Evolutionary conservation across 2,797 vertebrate genomes (phyloP), one percentile per base, ranked within the genome.

Genomic region (Dermochelys coriacea): DNA sequence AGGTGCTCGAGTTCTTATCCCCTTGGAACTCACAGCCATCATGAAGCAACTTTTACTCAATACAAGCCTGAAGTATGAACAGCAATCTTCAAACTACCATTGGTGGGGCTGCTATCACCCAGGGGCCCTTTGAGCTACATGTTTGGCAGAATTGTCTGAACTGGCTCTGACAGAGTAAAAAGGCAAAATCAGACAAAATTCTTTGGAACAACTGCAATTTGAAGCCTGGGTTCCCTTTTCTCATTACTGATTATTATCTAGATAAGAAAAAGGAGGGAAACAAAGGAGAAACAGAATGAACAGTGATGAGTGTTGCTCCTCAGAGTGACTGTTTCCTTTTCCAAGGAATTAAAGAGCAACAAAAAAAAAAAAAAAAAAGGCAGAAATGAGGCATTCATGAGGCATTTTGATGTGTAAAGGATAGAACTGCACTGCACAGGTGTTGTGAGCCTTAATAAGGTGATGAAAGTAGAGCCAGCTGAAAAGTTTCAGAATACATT

Each of bases 401-500:
- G 34, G 64, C 64, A n/a, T 15, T 74, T 74, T 45, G 37, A 45
- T 45, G 21, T 68, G 68, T 41, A 21, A 74, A 90, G 21, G 52
- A 18, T 23, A 79, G 71, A 95, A 84, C n/a, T 75, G 68, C 94
- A 83, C 51, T 93, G 27, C 78, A 92, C 91, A 83, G 1, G 84
- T 95, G 77, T 27, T 37, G 34, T 51, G 57, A 88, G 91, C 95
- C 80, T 57, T 87, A 93, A 84, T 54, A 81, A 91, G 61, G 23
- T 45, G 61, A 87, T 51, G 81, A 94, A 94, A 90, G 41, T 12
- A 0, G 64, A 95, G 29, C 85, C 90, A 83, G 52, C 91, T 82
- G 93, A 68, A 68, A 86, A 82, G 85, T 95, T 95, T 92, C 92
- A 23, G 51, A 93, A 49, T 54, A 91, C 57, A 21, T 85, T 45